Base-by-base conservation (phyloP, 2,888 invertebrate species). In the Drosophila recens region DNA sequence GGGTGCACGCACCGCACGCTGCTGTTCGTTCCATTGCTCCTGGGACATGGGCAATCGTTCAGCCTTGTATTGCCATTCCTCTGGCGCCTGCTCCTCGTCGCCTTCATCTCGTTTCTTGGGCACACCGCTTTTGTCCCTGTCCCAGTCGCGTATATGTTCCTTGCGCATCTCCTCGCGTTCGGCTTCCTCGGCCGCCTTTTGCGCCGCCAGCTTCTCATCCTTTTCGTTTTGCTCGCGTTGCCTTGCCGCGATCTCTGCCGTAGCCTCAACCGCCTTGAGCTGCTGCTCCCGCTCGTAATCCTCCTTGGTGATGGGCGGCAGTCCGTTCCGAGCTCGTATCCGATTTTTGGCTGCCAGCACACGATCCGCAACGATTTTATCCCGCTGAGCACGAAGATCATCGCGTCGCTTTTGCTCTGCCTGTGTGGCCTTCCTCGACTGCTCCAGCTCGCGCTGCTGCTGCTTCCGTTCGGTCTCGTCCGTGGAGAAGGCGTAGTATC, bases 401-500 rank as follows among this genome's bases (percentile, higher is more conserved):
- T 95, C 94, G 0, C 95, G 95, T 53, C 94, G 94, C 62, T 93
- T 93, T 89, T 97, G 97, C 62, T 95, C 95, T 15, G 93, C 92
- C 66, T 95, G 92, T 0, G 97, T 97, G 87, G 96, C 95, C 67
- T 94, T 93, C 0, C 98, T 94, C 33, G 96, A 92, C 75, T 95
- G 95, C 54, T 95, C 94, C 62, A 99, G 93, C 80, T 95, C 95
- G 56, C 95, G 95, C 94, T 98, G 97, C 92, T 99, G 98, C 82
- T 95, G 94, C 1, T 94, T 93, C 79, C 98, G 95, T 86, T 95
- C 95, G 2, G 94, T 94, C 82, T 97, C 97, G 84, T 98, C 97
- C 48, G 96, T 96, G 13, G 98, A 97, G 92, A 99, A 98, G 23
- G 96, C 95, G 93, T 96, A 98, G 93, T 97, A 99, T 5, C 97